phyloP scores from a whole-genome alignment of 2,888 invertebrate genomes.

The Xylocampa areola region DNA sequence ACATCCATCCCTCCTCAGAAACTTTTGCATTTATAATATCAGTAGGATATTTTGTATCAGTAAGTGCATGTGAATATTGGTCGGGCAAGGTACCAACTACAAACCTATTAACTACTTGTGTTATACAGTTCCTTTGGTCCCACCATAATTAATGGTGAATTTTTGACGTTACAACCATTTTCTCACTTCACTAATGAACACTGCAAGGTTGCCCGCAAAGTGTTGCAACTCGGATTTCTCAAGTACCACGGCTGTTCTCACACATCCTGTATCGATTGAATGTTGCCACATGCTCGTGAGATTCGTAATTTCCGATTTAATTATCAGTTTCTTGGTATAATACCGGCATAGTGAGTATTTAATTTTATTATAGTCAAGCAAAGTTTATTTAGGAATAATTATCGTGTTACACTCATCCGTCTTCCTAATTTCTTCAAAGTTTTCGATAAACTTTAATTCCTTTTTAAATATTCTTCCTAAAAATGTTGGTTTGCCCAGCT shows the following conservation, averaged over 20 bases:
- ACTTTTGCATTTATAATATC: no score
- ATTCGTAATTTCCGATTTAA: conserved; percentile 61
- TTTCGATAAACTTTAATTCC: neutral
- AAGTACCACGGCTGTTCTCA: conserved; percentile 60
- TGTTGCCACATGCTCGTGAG: conserved; percentile 57
- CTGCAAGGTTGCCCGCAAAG: conserved; percentile 52
- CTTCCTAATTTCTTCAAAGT: neutral
- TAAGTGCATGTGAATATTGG: no score
- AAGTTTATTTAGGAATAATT: conserved; percentile 33
- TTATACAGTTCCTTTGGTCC: conserved; percentile 18
- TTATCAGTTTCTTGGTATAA: conserved; percentile 49
- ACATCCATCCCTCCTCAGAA: no score
- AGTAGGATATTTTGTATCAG: no score
- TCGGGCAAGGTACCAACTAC: conserved; percentile 15
- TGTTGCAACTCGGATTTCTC: conserved; percentile 59
- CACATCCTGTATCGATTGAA: conserved; percentile 64
- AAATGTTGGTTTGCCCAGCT: neutral
- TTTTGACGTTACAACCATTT: conserved; percentile 48
- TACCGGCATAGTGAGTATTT: conserved; percentile 26
- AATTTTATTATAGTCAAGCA: conserved; percentile 45
- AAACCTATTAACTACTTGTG: conserved; percentile 8
- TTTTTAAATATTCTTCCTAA: neutral
- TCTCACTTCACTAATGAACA: conserved; percentile 54
- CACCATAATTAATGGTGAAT: conserved; percentile 42
- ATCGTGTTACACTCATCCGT: conserved; percentile 10